These are phyloP conservation scores for Corvus hawaiiensis DNA, from an alignment of 2,113 vertebrate species.

Conservation along the genomic window DNA sequence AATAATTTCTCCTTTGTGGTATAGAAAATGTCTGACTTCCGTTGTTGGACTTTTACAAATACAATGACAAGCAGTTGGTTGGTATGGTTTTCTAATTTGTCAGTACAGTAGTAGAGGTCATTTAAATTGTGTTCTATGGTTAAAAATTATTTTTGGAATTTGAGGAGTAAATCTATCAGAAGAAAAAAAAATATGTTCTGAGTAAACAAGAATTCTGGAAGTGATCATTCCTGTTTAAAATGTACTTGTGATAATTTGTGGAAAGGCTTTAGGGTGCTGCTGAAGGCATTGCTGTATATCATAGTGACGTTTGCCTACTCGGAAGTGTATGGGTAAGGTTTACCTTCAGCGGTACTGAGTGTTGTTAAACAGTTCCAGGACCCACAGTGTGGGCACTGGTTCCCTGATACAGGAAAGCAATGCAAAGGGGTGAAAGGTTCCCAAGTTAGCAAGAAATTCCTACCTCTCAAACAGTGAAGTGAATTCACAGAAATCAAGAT, in stretches of 20 bases:
- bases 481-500: slow-evolving; percentile 59
- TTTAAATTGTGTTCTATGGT: not conserved
- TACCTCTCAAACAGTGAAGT: slow-evolving; percentile 46
- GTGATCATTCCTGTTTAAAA: not conserved
- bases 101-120: not conserved
- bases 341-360: slow-evolving; percentile 1
- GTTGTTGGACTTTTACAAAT: not conserved
- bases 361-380: not conserved
- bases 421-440: slow-evolving; percentile 25
- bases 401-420: not conserved
- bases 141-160: slow-evolving; percentile 18
- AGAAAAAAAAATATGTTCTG: not conserved
- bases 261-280: not conserved
- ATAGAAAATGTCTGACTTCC: not conserved
- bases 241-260: not conserved
- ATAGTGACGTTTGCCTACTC: not conserved
- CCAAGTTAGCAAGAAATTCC: slow-evolving; percentile 40
- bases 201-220: not conserved
- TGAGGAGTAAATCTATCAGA: not conserved
- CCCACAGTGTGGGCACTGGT: not conserved
- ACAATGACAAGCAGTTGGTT: not conserved
- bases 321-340: not conserved
- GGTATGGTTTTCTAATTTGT: not conserved
- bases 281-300: not conserved
- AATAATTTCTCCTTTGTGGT: not conserved